Evolutionary conservation across 2,797 vertebrate genomes (phyloP).

Genomic region (Todus mexicanus): DNA sequence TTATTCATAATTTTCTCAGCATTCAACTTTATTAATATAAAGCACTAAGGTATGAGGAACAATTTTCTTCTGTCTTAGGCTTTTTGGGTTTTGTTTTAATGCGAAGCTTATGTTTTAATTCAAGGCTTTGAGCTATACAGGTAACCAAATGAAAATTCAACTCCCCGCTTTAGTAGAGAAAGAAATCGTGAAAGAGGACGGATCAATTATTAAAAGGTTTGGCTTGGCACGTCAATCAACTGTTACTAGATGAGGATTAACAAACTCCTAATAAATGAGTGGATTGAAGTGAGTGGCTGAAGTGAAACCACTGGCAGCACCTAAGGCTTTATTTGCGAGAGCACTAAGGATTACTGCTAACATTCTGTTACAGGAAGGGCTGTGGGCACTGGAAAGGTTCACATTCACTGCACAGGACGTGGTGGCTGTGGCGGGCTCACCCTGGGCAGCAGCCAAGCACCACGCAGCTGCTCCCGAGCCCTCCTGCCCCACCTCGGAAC

Average conservation of each 20-base stretch:
- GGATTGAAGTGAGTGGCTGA: not conserved
- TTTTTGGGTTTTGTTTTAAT: not conserved
- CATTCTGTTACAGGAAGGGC: not conserved
- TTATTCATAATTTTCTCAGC: not conserved
- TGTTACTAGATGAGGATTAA: slow-evolving; percentile 11
- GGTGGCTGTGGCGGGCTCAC: not conserved
- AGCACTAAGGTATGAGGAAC: not conserved
- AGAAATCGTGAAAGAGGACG: slow-evolving; percentile 86
- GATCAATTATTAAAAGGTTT: slow-evolving; percentile 95
- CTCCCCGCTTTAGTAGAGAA: slow-evolving; percentile 88
- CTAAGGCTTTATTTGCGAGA: not conserved
- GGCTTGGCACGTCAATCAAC: slow-evolving; percentile 70
- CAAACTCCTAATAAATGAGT: not conserved
- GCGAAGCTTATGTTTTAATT: slow-evolving; percentile 44
- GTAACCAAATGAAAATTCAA: slow-evolving; percentile 82
- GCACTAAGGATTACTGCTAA: not conserved
- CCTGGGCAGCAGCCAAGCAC: not conserved
- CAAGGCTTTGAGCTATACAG: slow-evolving; percentile 90
- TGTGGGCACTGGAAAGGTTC: not conserved
- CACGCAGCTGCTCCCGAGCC: not conserved
- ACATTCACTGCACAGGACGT: not conserved
- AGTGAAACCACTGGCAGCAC: not conserved
- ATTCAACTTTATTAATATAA: not conserved
- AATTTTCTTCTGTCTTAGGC: not conserved
- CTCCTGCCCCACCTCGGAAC: not conserved